phyloP scores from a whole-genome alignment of 2,888 invertebrate species.

The Chromoteleia sp. region DNA sequence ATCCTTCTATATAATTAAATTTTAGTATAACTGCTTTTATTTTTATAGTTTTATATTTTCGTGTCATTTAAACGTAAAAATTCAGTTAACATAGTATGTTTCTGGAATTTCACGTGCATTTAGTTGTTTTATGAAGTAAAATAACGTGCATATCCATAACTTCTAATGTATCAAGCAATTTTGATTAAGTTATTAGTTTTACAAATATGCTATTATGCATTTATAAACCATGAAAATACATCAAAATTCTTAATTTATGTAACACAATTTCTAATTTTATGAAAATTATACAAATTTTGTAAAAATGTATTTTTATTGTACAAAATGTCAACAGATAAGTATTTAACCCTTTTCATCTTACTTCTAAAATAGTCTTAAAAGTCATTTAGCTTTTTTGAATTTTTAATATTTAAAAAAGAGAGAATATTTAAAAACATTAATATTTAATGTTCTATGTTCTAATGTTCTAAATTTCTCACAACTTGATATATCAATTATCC shows the following conservation, averaged over 20 bases:
- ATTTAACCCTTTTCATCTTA: too few species aligned
- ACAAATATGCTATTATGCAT: constrained; percentile 86
- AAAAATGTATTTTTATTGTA: constrained; percentile 55
- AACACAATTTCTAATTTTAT: background rate
- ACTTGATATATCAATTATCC: constrained; percentile 86
- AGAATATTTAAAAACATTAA: too few species aligned
- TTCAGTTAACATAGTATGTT: constrained; percentile 87
- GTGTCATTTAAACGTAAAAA: constrained; percentile 87
- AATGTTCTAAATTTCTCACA: constrained; percentile 85
- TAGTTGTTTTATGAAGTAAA: constrained; percentile 87
- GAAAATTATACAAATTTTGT: too few species aligned
- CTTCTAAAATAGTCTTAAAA: too few species aligned
- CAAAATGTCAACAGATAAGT: too few species aligned
- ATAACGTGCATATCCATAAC: constrained; percentile 86
- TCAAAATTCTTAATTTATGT: constrained; percentile 84
- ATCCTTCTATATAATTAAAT: too few species aligned
- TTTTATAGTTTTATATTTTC: too few species aligned
- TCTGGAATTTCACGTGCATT: constrained; percentile 86
- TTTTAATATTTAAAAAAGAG: too few species aligned
- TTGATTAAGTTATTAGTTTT: constrained; percentile 84
- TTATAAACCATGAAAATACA: constrained; percentile 87
- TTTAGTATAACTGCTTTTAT: too few species aligned
- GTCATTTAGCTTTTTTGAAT: too few species aligned
- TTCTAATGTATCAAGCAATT: constrained; percentile 86
- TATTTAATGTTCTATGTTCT: constrained; percentile 85